phyloP scores from a whole-genome alignment of 2,888 invertebrate species.

The Synergus gifuensis region DNA sequence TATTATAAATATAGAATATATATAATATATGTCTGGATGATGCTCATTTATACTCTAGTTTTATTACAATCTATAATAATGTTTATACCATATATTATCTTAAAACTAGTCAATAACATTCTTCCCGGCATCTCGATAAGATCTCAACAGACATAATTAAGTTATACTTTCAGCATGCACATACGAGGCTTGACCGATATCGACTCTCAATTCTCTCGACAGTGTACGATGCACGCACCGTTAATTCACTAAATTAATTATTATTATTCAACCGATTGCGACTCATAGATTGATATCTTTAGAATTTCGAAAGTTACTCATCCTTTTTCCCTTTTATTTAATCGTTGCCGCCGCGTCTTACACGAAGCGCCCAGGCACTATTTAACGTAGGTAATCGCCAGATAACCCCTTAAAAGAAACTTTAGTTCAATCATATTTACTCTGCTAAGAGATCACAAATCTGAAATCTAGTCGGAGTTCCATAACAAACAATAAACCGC shows the following conservation, averaged over 20 bases:
- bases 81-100: slow-evolving; percentile 29
- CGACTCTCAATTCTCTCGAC: slow-evolving; percentile 22
- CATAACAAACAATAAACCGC: neutral
- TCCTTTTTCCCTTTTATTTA: neutral
- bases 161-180: slow-evolving; percentile 39
- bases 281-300: slow-evolving; percentile 32
- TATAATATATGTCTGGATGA: slow-evolving; percentile 32
- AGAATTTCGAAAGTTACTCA: slow-evolving; percentile 8
- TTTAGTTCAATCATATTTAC: slow-evolving; percentile 2
- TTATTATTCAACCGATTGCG: slow-evolving; percentile 29
- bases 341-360: neutral
- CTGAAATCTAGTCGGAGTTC: neutral
- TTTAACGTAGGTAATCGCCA: no score
- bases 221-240: slow-evolving; percentile 35
- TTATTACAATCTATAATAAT: slow-evolving; percentile 29
- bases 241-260: slow-evolving; percentile 33
- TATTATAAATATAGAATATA: slow-evolving; percentile 32
- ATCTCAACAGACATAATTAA: slow-evolving; percentile 36
- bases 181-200: slow-evolving; percentile 14
- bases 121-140: slow-evolving; percentile 6
- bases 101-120: slow-evolving; percentile 41
- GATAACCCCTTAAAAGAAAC: neutral
- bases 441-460: neutral
- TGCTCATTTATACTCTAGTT: slow-evolving; percentile 32
- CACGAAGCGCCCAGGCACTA: slow-evolving; percentile 26